Base-by-base conservation (phyloP, 2,888 invertebrate species). In the Hydraecia micacea region DNA sequence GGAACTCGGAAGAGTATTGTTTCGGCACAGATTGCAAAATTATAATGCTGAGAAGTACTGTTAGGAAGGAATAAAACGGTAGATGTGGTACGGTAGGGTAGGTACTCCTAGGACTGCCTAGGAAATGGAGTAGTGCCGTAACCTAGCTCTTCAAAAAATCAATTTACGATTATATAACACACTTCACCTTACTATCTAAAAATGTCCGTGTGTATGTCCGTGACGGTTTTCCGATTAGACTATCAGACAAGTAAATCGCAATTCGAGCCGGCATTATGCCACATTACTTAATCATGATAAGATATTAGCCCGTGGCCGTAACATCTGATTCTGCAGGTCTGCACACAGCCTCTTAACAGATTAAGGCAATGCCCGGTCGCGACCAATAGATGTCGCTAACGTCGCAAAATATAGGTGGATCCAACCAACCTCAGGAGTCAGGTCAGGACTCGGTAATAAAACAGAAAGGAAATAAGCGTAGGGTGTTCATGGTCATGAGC, bases 221-320 rank as follows among this genome's bases (percentile, higher is more conserved):
- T 82, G 46, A 55, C 60, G 52, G 62, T 82, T 62, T 67, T 28
- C 66, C 36, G 82, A 82, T 80, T 76, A 80, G 46, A 32, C 71
- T 84, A 84, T 75, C 75, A 42, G 63, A 68, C 46, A 80, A 66
- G 75, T 84, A 84, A 79, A 73, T 76, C 87, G 84, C 86, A 88
- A 82, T 88, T 88, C 86, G 82, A 83, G 46, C 78, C 75, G 80
- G 71, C n/a, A 80, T 85, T 67, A 78, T 80, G 65, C 74, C 80
- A 85, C 71, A 83, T 83, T 84, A 80, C 82, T 4, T 81, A 62
- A 58, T 80, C 77, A 55, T 49, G 82, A 63, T 80, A 81, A 83
- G 71, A 55, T 75, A 66, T 36, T 74, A 81, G 11, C 21, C 25
- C 66, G 25, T 36, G 36, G 52, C 58, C 42, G 21, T 79, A 63